Evolutionary conservation across 2,888 invertebrate genomes (phyloP).

Genomic region (Eumacrocentrus americanus): DNA sequence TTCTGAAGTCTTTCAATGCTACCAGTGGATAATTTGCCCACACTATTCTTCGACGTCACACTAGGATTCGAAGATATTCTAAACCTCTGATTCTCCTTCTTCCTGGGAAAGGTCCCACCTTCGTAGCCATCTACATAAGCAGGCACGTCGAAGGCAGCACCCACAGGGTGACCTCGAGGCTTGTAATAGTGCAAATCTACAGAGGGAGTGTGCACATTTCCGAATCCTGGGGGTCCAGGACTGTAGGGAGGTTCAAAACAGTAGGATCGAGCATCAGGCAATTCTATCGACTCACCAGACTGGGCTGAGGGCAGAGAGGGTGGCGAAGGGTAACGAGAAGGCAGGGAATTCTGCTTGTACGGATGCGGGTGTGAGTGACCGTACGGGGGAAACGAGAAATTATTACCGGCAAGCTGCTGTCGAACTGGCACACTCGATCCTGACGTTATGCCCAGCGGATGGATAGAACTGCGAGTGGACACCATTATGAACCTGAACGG

Average conservation of each 20-base stretch:
- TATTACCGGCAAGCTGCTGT: constrained; percentile 61
- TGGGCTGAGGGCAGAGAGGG: constrained; percentile 67
- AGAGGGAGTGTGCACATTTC: constrained; percentile 64
- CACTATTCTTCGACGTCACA: constrained; percentile 86
- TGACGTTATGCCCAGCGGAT: constrained; percentile 34
- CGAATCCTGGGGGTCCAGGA: constrained; percentile 61
- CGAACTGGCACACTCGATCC: constrained; percentile 39
- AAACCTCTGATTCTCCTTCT: constrained; percentile 82
- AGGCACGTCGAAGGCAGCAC: constrained; percentile 53
- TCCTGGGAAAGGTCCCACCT: constrained; percentile 86
- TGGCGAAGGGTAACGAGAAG: constrained; percentile 63
- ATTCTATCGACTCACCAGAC: constrained; percentile 66
- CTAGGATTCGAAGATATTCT: constrained; percentile 93
- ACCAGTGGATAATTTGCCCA: constrained; percentile 79
- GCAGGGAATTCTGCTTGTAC: constrained; percentile 60
- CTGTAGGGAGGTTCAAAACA: constrained; percentile 68
- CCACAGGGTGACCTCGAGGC: constrained; percentile 58
- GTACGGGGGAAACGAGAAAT: constrained; percentile 58
- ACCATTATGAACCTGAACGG: constrained; percentile 54
- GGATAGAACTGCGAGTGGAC: constrained; percentile 60
- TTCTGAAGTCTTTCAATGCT: constrained; percentile 86
- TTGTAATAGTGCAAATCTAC: constrained; percentile 65
- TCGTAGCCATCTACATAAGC: constrained; percentile 69
- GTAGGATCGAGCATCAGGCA: constrained; percentile 63
- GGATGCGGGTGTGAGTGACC: constrained; percentile 68